Evolutionary conservation across 2,888 invertebrate genomes (phyloP).

Genomic region (Hypercompe scribonia): DNA sequence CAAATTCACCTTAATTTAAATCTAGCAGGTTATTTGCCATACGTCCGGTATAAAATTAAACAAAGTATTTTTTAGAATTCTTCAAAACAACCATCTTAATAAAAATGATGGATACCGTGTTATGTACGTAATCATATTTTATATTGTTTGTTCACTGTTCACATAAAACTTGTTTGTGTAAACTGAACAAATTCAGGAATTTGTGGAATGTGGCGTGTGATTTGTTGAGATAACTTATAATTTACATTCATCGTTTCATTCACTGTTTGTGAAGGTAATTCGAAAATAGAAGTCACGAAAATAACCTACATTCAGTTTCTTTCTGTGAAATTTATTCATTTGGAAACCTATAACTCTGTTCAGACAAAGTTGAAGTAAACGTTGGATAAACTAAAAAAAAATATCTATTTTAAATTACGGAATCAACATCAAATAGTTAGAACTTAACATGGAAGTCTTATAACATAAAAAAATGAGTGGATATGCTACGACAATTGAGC

Average conservation of each 20-base stretch:
- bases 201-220: constrained; percentile 12
- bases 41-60: constrained; percentile 7
- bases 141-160: constrained; percentile 28
- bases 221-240: constrained; percentile 2
- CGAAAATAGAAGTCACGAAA: constrained; percentile 1
- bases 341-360: background rate
- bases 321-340: background rate
- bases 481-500: too few species aligned
- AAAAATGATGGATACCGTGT: background rate
- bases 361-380: background rate
- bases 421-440: background rate
- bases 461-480: too few species aligned
- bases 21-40: background rate
- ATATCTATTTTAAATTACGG: background rate
- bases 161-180: constrained; percentile 42
- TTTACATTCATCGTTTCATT: background rate
- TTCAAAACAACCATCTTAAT: background rate
- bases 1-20: background rate
- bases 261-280: constrained; percentile 7
- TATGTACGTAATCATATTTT: constrained; percentile 32
- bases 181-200: constrained; percentile 18
- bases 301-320: background rate
- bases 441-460: too few species aligned
- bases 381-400: background rate
- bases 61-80: constrained; percentile 4